Base-by-base conservation (phyloP, 37 sponge, comb jelly and placozoan species). In the Chondrosia reniformis region DNA sequence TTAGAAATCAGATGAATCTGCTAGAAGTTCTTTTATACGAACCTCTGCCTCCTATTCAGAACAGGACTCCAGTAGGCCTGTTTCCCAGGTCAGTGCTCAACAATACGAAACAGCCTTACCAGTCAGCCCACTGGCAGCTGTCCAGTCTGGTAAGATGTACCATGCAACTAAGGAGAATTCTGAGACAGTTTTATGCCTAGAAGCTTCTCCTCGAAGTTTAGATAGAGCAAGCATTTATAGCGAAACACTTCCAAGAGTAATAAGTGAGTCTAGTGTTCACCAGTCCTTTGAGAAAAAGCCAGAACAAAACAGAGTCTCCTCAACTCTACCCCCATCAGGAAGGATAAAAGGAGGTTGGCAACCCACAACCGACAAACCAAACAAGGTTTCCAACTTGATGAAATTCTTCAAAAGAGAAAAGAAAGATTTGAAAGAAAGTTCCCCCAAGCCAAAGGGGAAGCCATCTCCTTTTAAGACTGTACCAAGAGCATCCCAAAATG, bases 1-100 rank as follows among this genome's bases (percentile, higher is more conserved):
- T 21, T 40, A 69, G 72, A 69, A 69, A 69, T 41, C 72, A 2
- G 72, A 69, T 40, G 72, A 69, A 19, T 40, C 72, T 69, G 41
- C 43, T 1, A 19, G 72, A 37, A 40, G 43, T 25, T 69, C 72
- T n/a, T 69, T 25, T 44, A 34, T 17, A 21, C 38, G 72, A 40
- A n/a, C 38, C 9, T 69, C 72, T 38, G 72, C 22, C 0, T 69
- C 72, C 22, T 69, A 59, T 59, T 59, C 61, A 59, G n/a, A 59
- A 7, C 28, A 30, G n/a, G 61, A 59, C n/a, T 30, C 6, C n/a
- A 59, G 61, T 59, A 25, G 61, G 30, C 61, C 61, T 59, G 9
- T 30, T 30, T 59, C 61, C n/a, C 61, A 59, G 22, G 22, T 59
- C 61, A 59, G 61, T 5, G 7, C 61, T 30, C n/a, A 30, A 7